Evolutionary conservation across 2,113 vertebrate genomes (phyloP), one percentile per base, ranked within the genome.

Genomic region (Oenanthe melanoleuca): DNA sequence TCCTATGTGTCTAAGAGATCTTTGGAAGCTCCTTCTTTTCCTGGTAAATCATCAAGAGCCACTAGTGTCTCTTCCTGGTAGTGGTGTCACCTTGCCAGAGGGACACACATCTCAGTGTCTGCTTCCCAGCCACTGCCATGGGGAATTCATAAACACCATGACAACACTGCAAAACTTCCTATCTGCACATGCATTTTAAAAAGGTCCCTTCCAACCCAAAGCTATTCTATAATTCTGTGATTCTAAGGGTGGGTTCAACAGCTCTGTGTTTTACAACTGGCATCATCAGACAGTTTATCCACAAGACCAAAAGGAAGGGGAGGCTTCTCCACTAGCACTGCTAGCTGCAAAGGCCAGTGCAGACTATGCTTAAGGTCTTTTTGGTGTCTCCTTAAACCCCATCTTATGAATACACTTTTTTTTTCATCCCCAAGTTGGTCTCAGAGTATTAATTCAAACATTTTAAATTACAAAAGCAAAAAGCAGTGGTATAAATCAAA

Each of bases 131-230:
- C 34, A 33, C 45, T 55, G 28, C 21, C 34, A 26, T 3, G 9
- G 52, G 6, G 28, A 84, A 47, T 26, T 72, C 2, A 26, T 12
- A 45, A 79, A 25, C 38, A 37, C 3, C 19, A 12, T 17, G n/a
- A 37, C 4, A 71, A 3, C 9, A 6, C 17, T 65, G 22, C 21
- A 63, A 15, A 80, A 86, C 18, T 64, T 10, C 8, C 16, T 45
- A 2, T 31, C 34, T 69, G 22, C 24, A 31, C 14, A n/a, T 0
- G 1, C 0, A 1, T 44, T 53, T 61, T 47, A 5, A 34, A 67
- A n/a, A 34, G 13, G 16, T 34, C 33, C 13, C 11, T 66, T 67
- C n/a, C n/a, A 53, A 47, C 6, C 1, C 17, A 67, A 74, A 47
- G 4, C 8, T 53, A 7, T 67, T 75, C 45, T 67, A 24, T 25